Evolutionary conservation across 2,888 invertebrate genomes (phyloP), one percentile per base, ranked within the genome.

Genomic region (Amblyteles armatorius): DNA sequence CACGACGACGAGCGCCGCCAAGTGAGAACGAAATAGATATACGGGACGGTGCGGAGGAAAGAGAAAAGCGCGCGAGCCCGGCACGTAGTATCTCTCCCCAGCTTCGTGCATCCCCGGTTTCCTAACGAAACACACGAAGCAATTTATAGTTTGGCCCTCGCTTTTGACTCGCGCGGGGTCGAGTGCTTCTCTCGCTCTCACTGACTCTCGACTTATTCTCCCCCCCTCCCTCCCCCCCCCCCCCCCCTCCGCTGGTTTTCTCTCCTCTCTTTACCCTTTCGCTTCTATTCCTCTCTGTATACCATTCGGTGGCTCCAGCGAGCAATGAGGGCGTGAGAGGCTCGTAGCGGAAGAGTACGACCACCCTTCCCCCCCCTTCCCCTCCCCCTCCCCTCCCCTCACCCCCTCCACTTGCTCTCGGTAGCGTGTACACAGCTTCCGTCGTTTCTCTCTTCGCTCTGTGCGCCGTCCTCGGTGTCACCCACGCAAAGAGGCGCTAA

Each of bases 51-150:
- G 16, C 9, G 22, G 69, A 52, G 69, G 22, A 60, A 60, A 16
- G 50, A 19, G 69, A 69, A 63, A 52, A 19, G 50, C 60, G 57
- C 22, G 57, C n/a, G 33, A 29, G 60, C 65, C 55, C 29, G 73
- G 72, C 84, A 82, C 81, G 84, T 84, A 74, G 73, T 81, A 68
- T 81, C 81, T 81, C 74, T 60, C 33, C 69, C 60, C 16, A 29
- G 52, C 72, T 81, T 78, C 71, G 78, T 78, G 81, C 77, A 80
- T 78, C 78, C 73, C 72, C 60, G 48, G 60, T 77, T 84, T 77
- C 50, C 73, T 81, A 84, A 84, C 84, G 84, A 84, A 84, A 82
- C 69, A 82, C 74, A 82, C 84, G 84, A 79, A 84, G 84, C 79
- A 84, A 84, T 84, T 84, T 84, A 84, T 82, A 84, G 79, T 79